Evolutionary conservation across 2,113 vertebrate genomes (phyloP).

Genomic region (Cyprinodon brontotheroides): DNA sequence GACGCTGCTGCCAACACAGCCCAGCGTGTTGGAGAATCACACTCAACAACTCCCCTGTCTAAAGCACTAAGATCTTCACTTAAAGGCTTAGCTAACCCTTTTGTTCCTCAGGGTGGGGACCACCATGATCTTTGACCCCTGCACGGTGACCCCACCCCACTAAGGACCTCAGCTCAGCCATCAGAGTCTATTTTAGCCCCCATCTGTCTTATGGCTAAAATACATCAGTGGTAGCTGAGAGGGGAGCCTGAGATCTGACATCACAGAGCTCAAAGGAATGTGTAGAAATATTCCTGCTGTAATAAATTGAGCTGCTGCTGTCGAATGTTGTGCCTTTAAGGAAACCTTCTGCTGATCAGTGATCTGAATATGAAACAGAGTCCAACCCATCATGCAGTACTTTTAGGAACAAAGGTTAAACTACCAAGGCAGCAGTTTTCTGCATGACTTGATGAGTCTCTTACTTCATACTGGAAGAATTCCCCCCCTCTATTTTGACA

Average conservation of each 20-base stretch:
- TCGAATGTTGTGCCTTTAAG: background rate
- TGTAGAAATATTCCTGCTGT: background rate
- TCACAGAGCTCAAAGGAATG: slow-evolving; percentile 33
- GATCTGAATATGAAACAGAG: background rate
- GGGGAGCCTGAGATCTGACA: slow-evolving; percentile 1
- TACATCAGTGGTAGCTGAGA: slow-evolving; percentile 19
- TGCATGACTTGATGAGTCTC: too few species aligned
- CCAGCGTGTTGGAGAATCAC: background rate
- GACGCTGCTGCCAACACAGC: background rate
- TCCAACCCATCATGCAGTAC: background rate
- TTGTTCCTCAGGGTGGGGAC: slow-evolving; percentile 67
- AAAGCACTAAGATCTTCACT: slow-evolving; percentile 29
- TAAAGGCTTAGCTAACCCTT: slow-evolving; percentile 49
- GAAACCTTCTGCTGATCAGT: background rate
- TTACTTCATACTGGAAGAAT: too few species aligned
- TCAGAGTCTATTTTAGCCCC: slow-evolving; percentile 35
- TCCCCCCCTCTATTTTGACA: too few species aligned
- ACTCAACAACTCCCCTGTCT: slow-evolving; percentile 15
- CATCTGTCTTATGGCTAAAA: slow-evolving; percentile 36
- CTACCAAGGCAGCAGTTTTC: too few species aligned
- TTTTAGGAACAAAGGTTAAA: too few species aligned
- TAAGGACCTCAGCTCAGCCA: slow-evolving; percentile 46
- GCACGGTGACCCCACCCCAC: slow-evolving; percentile 45
- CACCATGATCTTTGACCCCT: slow-evolving; percentile 50
- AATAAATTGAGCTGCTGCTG: background rate